Percentiles rank a stretch among this genome's conserved stretches.
phyloP scores from a whole-genome alignment of 2,888 invertebrate species.

The Lithophane leautieri region DNA sequence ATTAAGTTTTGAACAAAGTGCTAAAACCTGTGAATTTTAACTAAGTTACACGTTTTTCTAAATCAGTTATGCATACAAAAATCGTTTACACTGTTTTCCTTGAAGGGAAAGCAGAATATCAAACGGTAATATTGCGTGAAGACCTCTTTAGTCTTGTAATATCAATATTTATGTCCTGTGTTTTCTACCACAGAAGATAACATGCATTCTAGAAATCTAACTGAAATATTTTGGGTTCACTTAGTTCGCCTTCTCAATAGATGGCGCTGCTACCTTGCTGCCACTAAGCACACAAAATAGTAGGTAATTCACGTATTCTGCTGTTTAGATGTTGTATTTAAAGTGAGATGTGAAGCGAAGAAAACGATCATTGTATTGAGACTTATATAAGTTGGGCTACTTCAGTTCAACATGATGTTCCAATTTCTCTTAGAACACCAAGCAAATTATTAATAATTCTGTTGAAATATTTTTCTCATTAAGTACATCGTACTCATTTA shows the following conservation, averaged over 20 bases:
- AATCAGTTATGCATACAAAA: conserved; percentile 18
- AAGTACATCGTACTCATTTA: neutral
- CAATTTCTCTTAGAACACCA: neutral
- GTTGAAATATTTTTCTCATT: neutral
- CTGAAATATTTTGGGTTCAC: neutral
- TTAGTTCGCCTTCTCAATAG: conserved; percentile 25
- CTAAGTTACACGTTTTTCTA: neutral
- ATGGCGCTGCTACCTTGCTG: conserved; percentile 46
- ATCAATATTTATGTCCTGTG: neutral
- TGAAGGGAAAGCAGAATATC: conserved; percentile 22
- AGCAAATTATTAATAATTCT: too few relatives aligned
- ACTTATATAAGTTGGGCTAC: neutral
- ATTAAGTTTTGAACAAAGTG: conserved; percentile 6
- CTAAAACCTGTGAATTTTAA: neutral
- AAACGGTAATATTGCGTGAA: conserved; percentile 5
- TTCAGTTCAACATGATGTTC: neutral
- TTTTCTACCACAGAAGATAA: conserved; percentile 8
- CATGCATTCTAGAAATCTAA: neutral
- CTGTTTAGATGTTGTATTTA: neutral
- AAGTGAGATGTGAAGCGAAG: conserved; percentile 1
- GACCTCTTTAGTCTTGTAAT: neutral
- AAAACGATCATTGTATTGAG: neutral
- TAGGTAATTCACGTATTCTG: conserved; percentile 1
- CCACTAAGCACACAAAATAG: conserved; percentile 12
- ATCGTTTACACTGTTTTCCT: conserved; percentile 18